Evolutionary conservation across 2,797 vertebrate genomes (phyloP).

Genomic region (Rhinophrynus dorsalis): DNA sequence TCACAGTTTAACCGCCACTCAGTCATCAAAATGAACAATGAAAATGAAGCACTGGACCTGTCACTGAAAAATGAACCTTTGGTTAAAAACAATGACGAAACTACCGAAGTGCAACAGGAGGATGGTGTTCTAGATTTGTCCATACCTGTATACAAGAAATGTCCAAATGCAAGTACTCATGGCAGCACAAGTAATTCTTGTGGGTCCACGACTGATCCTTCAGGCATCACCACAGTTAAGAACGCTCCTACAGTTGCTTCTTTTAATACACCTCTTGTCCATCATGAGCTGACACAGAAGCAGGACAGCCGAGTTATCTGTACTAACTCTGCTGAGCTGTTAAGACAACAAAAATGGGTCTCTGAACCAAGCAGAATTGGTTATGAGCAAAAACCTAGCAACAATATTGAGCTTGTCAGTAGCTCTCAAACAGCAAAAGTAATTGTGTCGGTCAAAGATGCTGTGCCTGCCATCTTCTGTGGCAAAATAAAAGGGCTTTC

Average conservation of each 20-base stretch:
- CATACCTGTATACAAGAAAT: slow-evolving; percentile 75
- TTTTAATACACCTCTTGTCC: slow-evolving; percentile 58
- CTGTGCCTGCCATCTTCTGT: slow-evolving; percentile 92
- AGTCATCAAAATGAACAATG: slow-evolving; percentile 73
- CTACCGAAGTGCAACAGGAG: slow-evolving; percentile 61
- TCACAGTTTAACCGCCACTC: slow-evolving; percentile 72
- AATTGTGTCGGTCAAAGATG: slow-evolving; percentile 94
- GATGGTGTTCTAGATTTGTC: slow-evolving; percentile 89
- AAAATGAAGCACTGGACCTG: slow-evolving; percentile 88
- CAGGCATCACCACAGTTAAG: slow-evolving; percentile 61
- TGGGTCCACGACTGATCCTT: slow-evolving; percentile 52
- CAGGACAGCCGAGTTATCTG: slow-evolving; percentile 73
- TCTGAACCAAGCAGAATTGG: slow-evolving; percentile 69
- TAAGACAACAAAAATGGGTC: slow-evolving; percentile 85
- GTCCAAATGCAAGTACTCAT: slow-evolving; percentile 53
- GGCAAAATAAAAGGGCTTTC: slow-evolving; percentile 96
- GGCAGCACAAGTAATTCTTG: slow-evolving; percentile 41
- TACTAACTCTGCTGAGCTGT: slow-evolving; percentile 74
- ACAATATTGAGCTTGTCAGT: slow-evolving; percentile 85
- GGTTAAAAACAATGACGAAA: slow-evolving; percentile 68
- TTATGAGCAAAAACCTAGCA: slow-evolving; percentile 66
- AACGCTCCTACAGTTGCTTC: slow-evolving; percentile 56
- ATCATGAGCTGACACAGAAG: slow-evolving; percentile 64
- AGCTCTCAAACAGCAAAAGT: slow-evolving; percentile 93
- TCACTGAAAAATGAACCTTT: slow-evolving; percentile 78